phyloP scores from a whole-genome alignment of 2,888 invertebrate genomes.

The Pardosa pseudoannulata region DNA sequence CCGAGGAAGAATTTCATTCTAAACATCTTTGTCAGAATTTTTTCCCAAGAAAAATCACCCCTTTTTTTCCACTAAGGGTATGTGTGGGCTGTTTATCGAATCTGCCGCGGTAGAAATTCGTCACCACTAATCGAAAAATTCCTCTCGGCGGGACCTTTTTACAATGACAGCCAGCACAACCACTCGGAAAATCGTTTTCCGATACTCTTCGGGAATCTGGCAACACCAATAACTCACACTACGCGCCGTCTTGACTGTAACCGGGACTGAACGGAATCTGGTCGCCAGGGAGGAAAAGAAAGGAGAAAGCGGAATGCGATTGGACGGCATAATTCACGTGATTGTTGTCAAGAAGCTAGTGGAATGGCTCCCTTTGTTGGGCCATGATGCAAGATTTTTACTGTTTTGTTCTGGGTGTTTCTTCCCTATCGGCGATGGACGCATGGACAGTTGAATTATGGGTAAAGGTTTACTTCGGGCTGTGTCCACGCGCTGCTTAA shows the following conservation, averaged over 20 bases:
- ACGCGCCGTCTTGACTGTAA: constrained; percentile 19
- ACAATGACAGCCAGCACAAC: constrained; percentile 5
- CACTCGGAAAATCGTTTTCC: constrained; percentile 17
- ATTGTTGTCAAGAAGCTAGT: background rate
- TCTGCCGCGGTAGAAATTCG: background rate
- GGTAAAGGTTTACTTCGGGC: no score
- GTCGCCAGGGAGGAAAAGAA: background rate
- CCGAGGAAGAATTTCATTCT: background rate
- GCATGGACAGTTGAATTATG: no score
- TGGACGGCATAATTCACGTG: constrained; percentile 14
- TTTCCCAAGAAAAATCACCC: background rate
- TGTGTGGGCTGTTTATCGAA: background rate
- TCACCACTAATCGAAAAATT: constrained; percentile 17
- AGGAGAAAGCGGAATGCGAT: constrained; percentile 3
- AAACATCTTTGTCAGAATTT: background rate
- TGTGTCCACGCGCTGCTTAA: no score
- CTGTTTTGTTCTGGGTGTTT: no score
- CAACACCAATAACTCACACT: constrained; percentile 10
- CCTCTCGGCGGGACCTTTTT: background rate
- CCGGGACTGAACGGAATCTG: constrained; percentile 13
- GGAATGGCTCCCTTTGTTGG: background rate
- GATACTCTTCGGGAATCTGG: constrained; percentile 16
- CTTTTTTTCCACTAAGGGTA: background rate
- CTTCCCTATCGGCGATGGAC: no score
- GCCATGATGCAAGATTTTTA: background rate